Percentiles rank a stretch among this genome's conserved stretches.
These are phyloP conservation scores for Pachycephus smyrnensis DNA, from an alignment of 2,888 invertebrate genomes.

Conservation along the genomic window DNA sequence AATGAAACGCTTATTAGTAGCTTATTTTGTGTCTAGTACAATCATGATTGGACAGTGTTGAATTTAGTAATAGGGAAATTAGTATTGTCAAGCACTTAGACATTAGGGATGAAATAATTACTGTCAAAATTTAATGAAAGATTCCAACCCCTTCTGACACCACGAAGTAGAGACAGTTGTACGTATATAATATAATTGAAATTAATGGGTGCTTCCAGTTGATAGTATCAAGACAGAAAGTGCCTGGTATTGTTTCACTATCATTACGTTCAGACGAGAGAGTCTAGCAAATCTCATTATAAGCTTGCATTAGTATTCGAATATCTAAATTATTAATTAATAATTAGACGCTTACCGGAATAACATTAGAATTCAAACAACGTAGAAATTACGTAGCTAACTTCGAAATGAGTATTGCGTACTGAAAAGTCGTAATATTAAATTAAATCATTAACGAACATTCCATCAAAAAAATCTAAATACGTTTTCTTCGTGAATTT, in stretches of 20 bases:
- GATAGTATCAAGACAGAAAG: not conserved
- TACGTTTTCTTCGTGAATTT: too few species aligned
- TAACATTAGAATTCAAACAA: too few species aligned
- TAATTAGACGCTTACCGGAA: too few species aligned
- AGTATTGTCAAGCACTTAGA: not conserved
- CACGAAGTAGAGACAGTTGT: constrained; percentile 13
- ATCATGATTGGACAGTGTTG: not conserved
- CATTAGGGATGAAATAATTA: not conserved
- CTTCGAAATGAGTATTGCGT: not conserved
- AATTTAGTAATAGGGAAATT: not conserved
- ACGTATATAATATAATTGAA: constrained; percentile 41
- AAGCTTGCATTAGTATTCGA: too few species aligned
- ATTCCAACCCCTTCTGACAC: not conserved
- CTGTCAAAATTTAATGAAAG: not conserved
- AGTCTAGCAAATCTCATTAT: too few species aligned
- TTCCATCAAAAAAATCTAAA: too few species aligned
- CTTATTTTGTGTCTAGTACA: not conserved
- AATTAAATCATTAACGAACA: too few species aligned
- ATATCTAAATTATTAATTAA: too few species aligned
- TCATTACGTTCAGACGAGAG: too few species aligned
- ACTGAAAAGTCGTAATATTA: not conserved
- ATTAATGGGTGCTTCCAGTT: constrained; percentile 42
- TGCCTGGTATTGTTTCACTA: not conserved
- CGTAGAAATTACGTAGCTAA: too few species aligned
- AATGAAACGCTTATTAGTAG: not conserved